These are phyloP conservation scores for Chlorocebus sabaeus DNA, from an alignment of 2,113 vertebrate genomes.

Conservation along the genomic window DNA sequence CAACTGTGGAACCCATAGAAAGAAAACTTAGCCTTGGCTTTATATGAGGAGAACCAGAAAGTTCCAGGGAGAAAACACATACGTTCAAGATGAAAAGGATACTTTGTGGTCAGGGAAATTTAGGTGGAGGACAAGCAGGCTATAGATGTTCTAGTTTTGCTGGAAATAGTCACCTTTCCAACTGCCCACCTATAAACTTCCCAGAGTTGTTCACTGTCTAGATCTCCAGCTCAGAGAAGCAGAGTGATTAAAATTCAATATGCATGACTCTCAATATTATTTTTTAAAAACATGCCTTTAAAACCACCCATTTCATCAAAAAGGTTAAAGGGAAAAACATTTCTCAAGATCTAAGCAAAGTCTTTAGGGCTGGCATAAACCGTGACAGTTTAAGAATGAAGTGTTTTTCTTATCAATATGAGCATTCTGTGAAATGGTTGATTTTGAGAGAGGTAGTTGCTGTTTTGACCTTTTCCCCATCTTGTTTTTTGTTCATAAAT, in stretches of 20 bases:
- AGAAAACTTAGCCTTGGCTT: neutral
- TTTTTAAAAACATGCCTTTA: neutral
- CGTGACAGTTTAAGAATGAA: neutral
- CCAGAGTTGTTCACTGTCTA: neutral
- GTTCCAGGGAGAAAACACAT: neutral
- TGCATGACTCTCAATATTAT: neutral
- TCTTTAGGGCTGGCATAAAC: neutral
- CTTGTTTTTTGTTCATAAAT: conserved; percentile 36
- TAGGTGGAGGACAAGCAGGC: neutral
- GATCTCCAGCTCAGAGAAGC: neutral
- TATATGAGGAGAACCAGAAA: conserved; percentile 12
- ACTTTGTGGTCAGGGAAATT: conserved; percentile 13
- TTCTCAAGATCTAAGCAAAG: neutral
- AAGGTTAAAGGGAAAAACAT: neutral
- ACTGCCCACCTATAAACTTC: neutral
- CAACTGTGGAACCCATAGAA: neutral
- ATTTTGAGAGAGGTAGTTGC: neutral
- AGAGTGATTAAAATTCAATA: conserved; percentile 20
- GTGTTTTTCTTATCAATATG: neutral
- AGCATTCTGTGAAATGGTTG: neutral
- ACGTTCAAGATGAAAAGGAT: conserved; percentile 30
- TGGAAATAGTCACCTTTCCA: conserved; percentile 37
- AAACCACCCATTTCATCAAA: conserved; percentile 15
- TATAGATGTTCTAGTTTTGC: neutral
- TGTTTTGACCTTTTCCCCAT: neutral